Evolutionary conservation across 2,797 vertebrate genomes (phyloP).

Genomic region (Semaprochilodus insignis): DNA sequence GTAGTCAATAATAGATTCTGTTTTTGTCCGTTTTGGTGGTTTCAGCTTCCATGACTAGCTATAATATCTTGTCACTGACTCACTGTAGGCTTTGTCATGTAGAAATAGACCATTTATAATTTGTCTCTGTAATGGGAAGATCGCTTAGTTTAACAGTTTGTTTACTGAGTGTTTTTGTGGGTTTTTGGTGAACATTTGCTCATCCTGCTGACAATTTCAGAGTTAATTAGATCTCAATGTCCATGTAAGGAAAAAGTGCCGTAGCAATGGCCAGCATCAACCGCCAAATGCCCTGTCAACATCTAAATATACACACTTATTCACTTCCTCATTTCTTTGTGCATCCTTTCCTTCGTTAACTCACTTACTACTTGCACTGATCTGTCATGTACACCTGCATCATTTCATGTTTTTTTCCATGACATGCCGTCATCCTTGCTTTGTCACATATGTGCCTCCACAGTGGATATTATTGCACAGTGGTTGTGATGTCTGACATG

Average conservation of each 20-base stretch:
- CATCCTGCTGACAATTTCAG: not conserved
- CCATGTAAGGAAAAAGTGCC: not conserved
- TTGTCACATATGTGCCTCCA: not conserved
- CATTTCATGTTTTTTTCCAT: not conserved
- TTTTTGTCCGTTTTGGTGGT: too few relatives aligned
- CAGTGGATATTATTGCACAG: not conserved
- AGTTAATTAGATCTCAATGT: not conserved
- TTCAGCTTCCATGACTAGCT: too few relatives aligned
- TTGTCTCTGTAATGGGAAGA: not conserved
- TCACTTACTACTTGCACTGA: too few relatives aligned
- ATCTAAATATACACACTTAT: not conserved
- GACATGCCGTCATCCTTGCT: not conserved
- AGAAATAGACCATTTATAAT: not conserved
- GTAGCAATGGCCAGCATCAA: not conserved
- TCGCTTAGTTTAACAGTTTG: not conserved
- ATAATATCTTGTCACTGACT: too few relatives aligned
- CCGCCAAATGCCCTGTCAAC: not conserved
- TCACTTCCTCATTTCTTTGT: constrained; percentile 18
- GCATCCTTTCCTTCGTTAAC: not conserved
- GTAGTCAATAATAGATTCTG: too few relatives aligned
- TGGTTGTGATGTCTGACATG: not conserved
- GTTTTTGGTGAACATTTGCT: not conserved
- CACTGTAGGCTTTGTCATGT: too few relatives aligned
- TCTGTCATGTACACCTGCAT: not conserved
- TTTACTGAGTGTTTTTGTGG: not conserved